phyloP scores from a whole-genome alignment of 2,888 invertebrate species.

The Automeris io region DNA sequence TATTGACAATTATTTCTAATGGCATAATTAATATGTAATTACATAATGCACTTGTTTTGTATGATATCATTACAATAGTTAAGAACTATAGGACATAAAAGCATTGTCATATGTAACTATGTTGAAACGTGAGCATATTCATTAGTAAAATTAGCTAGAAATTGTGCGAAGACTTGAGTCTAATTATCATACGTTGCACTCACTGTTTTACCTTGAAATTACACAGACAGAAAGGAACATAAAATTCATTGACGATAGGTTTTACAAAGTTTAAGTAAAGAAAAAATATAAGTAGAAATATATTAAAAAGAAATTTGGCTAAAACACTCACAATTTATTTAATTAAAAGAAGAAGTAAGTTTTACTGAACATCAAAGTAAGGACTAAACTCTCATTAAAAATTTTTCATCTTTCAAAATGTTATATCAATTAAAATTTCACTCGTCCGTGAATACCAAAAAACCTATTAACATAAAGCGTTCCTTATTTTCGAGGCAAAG shows the following conservation, averaged over 20 bases:
- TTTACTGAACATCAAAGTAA: not conserved
- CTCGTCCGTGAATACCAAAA: conserved; percentile 32
- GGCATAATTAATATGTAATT: too few species aligned
- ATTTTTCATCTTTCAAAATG: conserved; percentile 11
- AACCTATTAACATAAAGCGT: conserved; percentile 69
- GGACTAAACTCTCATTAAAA: not conserved
- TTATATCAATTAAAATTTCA: conserved; percentile 31
- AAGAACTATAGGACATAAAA: too few species aligned
- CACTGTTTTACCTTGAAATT: too few species aligned
- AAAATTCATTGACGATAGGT: too few species aligned
- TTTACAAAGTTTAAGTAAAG: too few species aligned
- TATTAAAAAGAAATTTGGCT: too few species aligned
- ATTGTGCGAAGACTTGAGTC: conserved; percentile 21
- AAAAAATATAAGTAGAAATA: too few species aligned
- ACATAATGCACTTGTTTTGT: too few species aligned
- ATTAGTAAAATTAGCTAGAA: conserved; percentile 31
- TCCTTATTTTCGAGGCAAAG: conserved; percentile 60
- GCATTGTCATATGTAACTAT: too few species aligned
- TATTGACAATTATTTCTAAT: too few species aligned
- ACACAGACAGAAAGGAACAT: too few species aligned
- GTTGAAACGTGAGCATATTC: conserved; percentile 25
- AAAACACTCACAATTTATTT: not conserved
- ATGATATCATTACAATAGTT: too few species aligned
- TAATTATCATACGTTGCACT: conserved; percentile 25
- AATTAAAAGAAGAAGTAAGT: not conserved